These are phyloP conservation scores for Fregata magnificens DNA, from an alignment of 2,113 vertebrate genomes.

Conservation along the genomic window DNA sequence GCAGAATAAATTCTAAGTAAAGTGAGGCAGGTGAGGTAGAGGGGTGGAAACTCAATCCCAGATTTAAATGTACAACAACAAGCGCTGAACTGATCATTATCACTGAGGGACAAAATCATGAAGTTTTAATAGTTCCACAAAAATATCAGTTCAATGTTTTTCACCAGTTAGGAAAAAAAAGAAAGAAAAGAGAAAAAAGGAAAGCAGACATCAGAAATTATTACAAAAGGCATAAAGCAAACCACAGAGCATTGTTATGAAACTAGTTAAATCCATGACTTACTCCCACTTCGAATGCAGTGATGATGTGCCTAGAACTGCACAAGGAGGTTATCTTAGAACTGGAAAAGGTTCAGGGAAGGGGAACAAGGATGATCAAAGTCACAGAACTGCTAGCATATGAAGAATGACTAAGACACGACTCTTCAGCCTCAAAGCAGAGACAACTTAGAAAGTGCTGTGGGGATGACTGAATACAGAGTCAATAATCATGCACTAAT, in stretches of 20 bases:
- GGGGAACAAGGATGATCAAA: neutral
- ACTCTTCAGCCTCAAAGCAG: neutral
- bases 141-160: neutral
- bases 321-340: neutral
- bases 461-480: neutral
- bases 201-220: neutral
- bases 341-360: neutral
- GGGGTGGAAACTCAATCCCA: neutral
- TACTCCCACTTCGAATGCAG: neutral
- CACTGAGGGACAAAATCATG: neutral
- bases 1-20: neutral
- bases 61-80: neutral
- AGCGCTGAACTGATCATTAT: neutral
- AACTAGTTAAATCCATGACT: neutral
- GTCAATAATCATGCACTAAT: neutral
- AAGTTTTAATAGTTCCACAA: neutral
- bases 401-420: neutral
- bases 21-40: rapidly evolving
- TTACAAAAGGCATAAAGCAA: neutral
- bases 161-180: neutral
- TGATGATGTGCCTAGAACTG: neutral
- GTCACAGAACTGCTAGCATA: neutral
- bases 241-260: neutral
- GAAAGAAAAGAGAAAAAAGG: too few species aligned
- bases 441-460: neutral